Percentiles rank a stretch among this genome's conserved stretches.
phyloP scores from a whole-genome alignment of 1,140 invertebrate genomes.

The Cheumatopsyche charites region DNA sequence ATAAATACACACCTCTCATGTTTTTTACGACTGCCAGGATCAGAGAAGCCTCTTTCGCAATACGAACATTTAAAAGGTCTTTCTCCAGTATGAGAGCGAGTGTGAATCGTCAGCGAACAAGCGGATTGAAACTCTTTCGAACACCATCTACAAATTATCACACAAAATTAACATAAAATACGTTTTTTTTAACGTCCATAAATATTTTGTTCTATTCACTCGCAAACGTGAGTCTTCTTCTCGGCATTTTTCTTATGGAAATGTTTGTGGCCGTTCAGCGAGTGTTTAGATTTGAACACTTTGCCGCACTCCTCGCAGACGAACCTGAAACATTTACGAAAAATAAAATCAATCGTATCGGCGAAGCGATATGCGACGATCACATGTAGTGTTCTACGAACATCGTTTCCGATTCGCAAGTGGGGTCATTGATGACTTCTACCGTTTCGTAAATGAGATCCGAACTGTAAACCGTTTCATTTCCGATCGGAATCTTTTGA shows the following conservation, averaged over 20 bases:
- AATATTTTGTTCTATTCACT: conserved; percentile 13
- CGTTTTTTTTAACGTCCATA: not conserved
- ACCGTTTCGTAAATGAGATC: not conserved
- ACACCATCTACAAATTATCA: conserved; percentile 36
- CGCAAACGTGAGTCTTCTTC: conserved; percentile 96
- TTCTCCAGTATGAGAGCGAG: conserved; percentile 29
- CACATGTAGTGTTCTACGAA: not conserved
- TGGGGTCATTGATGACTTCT: not conserved
- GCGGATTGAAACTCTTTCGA: conserved; percentile 32
- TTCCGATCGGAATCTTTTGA: not conserved
- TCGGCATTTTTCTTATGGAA: conserved; percentile 81
- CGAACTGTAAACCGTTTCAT: not conserved
- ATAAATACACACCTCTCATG: conserved; percentile 39
- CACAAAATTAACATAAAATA: not conserved
- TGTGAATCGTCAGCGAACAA: conserved; percentile 38
- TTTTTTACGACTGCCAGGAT: conserved; percentile 45
- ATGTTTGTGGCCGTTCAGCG: conserved; percentile 95
- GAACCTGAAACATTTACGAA: conserved; percentile 75
- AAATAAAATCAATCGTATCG: too few species aligned
- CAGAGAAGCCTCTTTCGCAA: conserved; percentile 40
- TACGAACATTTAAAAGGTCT: conserved; percentile 43
- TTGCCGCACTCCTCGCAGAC: conserved; percentile 98
- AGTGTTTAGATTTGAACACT: conserved; percentile 99
- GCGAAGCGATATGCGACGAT: too few species aligned
- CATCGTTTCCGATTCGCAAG: not conserved